phyloP scores from a whole-genome alignment of 2,797 vertebrate genomes.

The Rhinoraja longicauda region DNA sequence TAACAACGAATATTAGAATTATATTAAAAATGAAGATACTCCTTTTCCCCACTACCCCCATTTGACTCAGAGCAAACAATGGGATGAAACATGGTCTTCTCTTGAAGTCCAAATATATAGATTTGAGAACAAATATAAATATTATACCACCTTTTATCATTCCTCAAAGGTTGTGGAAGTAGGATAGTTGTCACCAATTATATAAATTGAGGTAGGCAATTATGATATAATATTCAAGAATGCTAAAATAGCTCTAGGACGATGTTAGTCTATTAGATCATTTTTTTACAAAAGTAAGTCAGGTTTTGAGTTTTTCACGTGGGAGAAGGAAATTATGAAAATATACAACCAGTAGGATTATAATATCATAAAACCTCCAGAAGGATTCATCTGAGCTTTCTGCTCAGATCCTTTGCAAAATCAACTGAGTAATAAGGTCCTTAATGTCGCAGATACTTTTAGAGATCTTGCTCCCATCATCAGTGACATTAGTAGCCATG shows the following conservation, averaged over 20 bases:
- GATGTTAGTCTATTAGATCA: background rate
- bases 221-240: background rate
- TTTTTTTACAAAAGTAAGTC: background rate
- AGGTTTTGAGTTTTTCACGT: too few relatives aligned
- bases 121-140: too few relatives aligned
- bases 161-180: background rate
- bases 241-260: background rate
- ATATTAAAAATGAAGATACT: too few relatives aligned
- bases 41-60: too few relatives aligned
- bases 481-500: slow-evolving; percentile 66
- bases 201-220: background rate
- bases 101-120: too few relatives aligned
- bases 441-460: slow-evolving; percentile 66
- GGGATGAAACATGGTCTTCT: too few relatives aligned
- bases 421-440: slow-evolving; percentile 67
- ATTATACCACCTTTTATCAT: too few relatives aligned
- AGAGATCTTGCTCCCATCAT: slow-evolving; percentile 51
- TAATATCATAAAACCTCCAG: background rate
- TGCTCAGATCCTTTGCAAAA: slow-evolving; percentile 51
- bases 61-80: too few relatives aligned
- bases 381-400: background rate
- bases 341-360: background rate
- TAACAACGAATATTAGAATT: too few relatives aligned
- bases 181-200: background rate
- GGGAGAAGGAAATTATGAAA: background rate